Evolutionary conservation across 2,113 vertebrate species (phyloP).

Genomic region (Quiscalus mexicanus): DNA sequence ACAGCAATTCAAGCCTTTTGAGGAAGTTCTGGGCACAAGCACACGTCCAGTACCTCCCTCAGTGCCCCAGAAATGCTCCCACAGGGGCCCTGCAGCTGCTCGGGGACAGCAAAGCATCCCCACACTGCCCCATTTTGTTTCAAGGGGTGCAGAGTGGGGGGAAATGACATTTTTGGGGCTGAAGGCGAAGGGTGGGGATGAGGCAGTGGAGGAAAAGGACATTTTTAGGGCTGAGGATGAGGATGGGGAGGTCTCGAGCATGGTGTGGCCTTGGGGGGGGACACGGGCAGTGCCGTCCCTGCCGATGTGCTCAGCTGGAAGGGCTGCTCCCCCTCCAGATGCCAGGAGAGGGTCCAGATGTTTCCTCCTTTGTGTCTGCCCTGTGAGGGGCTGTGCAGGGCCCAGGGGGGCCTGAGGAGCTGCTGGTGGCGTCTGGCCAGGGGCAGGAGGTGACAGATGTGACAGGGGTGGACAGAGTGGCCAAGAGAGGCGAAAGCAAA

Average conservation of each 20-base stretch:
- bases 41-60: neutral
- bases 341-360: constrained; percentile 56
- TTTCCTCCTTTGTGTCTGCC: neutral
- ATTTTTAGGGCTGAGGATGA: neutral
- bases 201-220: too few species aligned
- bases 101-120: neutral
- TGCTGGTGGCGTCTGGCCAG: neutral
- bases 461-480: fast-evolving
- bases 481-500: neutral
- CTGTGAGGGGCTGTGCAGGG: too few species aligned
- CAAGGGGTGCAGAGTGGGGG: neutral
- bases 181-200: neutral
- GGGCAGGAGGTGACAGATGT: neutral
- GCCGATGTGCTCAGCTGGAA: neutral
- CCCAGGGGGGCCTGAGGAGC: too few species aligned
- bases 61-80: fast-evolving
- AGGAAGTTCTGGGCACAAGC: neutral
- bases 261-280: neutral
- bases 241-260: neutral
- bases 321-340: neutral
- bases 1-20: constrained; percentile 6
- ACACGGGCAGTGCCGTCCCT: neutral
- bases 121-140: too few species aligned
- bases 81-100: neutral
- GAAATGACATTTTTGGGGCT: neutral